Evolutionary conservation across 2,113 vertebrate species (phyloP).

Genomic region (Numida meleagris): DNA sequence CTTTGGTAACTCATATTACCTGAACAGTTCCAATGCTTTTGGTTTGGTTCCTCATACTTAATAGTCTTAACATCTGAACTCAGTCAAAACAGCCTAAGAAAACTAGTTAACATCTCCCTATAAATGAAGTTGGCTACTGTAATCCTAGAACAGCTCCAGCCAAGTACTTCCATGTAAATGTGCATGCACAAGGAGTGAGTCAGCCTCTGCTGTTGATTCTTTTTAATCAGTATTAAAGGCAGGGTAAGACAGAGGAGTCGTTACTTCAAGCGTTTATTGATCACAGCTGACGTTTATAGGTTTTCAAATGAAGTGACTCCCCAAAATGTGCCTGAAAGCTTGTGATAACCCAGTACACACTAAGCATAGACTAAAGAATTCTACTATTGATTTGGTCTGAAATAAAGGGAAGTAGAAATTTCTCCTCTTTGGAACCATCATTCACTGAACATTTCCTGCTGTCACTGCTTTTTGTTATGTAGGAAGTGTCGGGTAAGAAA

Average conservation of each 20-base stretch:
- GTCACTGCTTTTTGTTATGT: slow-evolving; percentile 10
- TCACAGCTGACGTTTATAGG: background rate
- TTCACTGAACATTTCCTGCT: background rate
- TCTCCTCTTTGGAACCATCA: background rate
- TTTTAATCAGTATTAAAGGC: background rate
- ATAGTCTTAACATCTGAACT: background rate
- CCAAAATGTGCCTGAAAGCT: background rate
- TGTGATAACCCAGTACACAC: background rate
- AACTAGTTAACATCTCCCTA: background rate
- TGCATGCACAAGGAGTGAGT: background rate
- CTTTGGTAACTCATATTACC: background rate
- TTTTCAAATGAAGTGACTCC: background rate
- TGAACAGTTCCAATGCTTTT: background rate
- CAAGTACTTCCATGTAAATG: background rate
- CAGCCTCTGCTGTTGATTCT: background rate
- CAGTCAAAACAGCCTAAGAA: background rate
- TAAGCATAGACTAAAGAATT: background rate
- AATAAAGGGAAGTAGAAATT: background rate
- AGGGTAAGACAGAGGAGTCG: background rate
- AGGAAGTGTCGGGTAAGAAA: background rate
- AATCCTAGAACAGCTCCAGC: background rate
- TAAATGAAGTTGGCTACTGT: background rate
- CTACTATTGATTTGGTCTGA: background rate
- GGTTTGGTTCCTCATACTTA: background rate
- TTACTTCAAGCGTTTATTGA: background rate